A percentile compares a stretch with the other conserved stretches of the same genome.
These are phyloP conservation scores for Urocynchramus pylzowi DNA, from an alignment of 2,113 vertebrate species.

Conservation along the genomic window DNA sequence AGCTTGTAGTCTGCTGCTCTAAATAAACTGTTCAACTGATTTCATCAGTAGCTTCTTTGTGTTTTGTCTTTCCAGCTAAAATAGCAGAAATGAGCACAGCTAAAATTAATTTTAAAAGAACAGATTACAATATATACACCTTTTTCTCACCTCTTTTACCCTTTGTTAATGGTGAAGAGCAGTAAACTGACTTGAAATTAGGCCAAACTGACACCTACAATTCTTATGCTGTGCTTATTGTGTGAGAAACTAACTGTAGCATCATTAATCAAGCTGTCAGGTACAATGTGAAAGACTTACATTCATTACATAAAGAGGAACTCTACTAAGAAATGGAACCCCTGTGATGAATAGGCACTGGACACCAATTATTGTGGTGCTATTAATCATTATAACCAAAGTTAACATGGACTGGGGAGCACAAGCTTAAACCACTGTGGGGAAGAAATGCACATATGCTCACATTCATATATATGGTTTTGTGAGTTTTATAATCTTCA, in stretches of 20 bases:
- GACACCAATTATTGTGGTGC: conserved; percentile 64
- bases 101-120: neutral
- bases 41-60: neutral
- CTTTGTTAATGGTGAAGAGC: conserved; percentile 39
- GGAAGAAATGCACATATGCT: neutral
- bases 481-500: neutral
- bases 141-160: neutral
- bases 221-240: conserved; percentile 70
- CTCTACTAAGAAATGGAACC: conserved; percentile 65
- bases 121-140: neutral
- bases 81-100: neutral
- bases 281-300: conserved; percentile 61
- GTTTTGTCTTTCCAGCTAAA: neutral
- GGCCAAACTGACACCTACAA: conserved; percentile 70
- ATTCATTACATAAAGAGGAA: conserved; percentile 72
- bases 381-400: conserved; percentile 72
- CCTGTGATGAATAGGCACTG: conserved; percentile 70
- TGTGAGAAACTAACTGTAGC: conserved; percentile 75
- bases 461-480: neutral
- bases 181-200: conserved; percentile 62
- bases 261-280: conserved; percentile 79
- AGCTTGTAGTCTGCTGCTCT: neutral
- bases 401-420: neutral
- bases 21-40: neutral
- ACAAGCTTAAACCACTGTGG: neutral